phyloP scores from a whole-genome alignment of 2,888 invertebrate species.

The Brenthis ino region DNA sequence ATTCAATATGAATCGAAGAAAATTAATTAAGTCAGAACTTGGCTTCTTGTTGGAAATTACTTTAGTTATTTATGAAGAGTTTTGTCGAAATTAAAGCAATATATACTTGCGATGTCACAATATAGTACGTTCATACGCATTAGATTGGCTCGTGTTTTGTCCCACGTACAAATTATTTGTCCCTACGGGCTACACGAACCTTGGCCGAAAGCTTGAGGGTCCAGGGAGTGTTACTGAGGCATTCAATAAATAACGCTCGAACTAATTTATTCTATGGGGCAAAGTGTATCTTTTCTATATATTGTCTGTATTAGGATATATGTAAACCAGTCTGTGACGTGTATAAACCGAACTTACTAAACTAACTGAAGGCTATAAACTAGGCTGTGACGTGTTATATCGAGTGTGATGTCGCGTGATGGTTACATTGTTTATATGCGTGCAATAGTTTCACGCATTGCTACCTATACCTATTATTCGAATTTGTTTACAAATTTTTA shows the following conservation, averaged over 20 bases:
- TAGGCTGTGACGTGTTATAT: slow-evolving; percentile 15
- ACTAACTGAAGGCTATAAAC: slow-evolving; percentile 6
- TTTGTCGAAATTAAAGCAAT: slow-evolving; percentile 43
- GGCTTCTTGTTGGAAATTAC: slow-evolving; percentile 41
- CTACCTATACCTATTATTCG: neutral
- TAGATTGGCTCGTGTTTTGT: slow-evolving; percentile 34
- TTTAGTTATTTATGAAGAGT: slow-evolving; percentile 42
- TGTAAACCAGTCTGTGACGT: neutral
- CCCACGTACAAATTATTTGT: slow-evolving; percentile 34
- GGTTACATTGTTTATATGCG: slow-evolving; percentile 8
- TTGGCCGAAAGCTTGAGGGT: slow-evolving; percentile 15
- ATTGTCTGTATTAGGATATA: slow-evolving; percentile 4
- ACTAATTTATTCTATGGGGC: neutral
- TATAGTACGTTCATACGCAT: slow-evolving; percentile 41
- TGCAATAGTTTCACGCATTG: slow-evolving; percentile 5
- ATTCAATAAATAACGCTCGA: neutral
- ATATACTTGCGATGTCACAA: slow-evolving; percentile 39
- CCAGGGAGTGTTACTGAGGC: slow-evolving; percentile 5
- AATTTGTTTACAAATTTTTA: neutral
- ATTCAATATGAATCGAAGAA: slow-evolving; percentile 43
- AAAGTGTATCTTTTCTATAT: neutral
- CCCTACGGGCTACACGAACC: slow-evolving; percentile 17
- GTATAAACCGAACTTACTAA: too few relatives aligned
- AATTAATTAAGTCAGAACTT: slow-evolving; percentile 40
- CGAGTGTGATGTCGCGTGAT: slow-evolving; percentile 18